phyloP scores from a whole-genome alignment of 2,113 vertebrate species.

The Atlantisia rogersi region DNA sequence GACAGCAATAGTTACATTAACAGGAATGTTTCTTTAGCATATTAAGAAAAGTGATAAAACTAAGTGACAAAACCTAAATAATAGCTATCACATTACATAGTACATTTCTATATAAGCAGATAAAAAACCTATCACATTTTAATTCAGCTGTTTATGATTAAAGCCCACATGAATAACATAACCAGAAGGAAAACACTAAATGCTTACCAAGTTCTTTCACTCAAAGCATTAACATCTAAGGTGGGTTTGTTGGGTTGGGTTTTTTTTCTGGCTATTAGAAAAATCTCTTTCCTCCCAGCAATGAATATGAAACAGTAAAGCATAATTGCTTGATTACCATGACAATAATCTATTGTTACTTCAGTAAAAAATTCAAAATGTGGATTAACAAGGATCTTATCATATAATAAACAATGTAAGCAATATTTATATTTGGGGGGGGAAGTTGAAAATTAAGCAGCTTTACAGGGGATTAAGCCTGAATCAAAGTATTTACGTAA shows the following conservation, averaged over 20 bases:
- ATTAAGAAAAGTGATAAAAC: background rate
- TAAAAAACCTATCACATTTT: background rate
- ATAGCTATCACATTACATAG: background rate
- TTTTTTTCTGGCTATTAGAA: background rate
- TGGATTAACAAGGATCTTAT: background rate
- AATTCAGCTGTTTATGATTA: background rate
- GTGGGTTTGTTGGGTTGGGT: background rate
- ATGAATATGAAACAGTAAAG: background rate
- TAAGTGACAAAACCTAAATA: background rate
- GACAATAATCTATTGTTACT: background rate
- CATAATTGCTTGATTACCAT: background rate
- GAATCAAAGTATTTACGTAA: background rate
- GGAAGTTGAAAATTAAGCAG: background rate
- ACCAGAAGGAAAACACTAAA: background rate
- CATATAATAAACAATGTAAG: background rate
- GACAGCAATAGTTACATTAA: background rate
- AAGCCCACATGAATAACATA: background rate
- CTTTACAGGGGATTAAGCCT: background rate
- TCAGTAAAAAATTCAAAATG: background rate
- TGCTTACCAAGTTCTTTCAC: background rate
- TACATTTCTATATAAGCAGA: background rate
- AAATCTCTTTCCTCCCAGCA: background rate
- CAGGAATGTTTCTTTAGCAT: background rate
- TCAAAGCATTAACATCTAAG: background rate
- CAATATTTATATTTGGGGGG: background rate